Evolutionary conservation across 2,797 vertebrate genomes (phyloP), one percentile per base, ranked within the genome.

Genomic region (Cuculus canorus): DNA sequence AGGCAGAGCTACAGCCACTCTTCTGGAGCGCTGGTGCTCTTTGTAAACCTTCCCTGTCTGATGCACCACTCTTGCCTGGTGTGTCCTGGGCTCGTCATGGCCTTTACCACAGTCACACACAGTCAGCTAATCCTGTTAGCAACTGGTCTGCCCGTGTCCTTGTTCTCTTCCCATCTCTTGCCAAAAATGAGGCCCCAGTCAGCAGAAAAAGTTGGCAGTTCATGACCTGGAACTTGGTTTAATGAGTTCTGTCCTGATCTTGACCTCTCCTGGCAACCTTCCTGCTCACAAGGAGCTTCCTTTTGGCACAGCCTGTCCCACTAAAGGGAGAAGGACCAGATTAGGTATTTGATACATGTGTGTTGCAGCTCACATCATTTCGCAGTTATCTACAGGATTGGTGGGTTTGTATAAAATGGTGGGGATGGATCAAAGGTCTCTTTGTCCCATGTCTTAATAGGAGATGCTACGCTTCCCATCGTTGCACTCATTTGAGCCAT

Each of bases 1-100:
- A 0, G 4, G 23, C 7, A 54, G 28, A 75, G n/a, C 48, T 59
- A 53, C 10, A 57, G 21, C 4, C 3, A 1, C 13, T 41, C 35
- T 33, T 60, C 2, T 3, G 2, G 24, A 82, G 33, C 7, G 11
- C 5, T 57, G 43, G 25, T 80, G 69, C 23, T 32, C 75, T 68
- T 79, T 45, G 33, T 41, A 75, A 75, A 83, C 10, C 14, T 47
- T 57, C 18, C 45, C 21, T 47, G 79, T 22, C 52, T 50, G 56
- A 56, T 87, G 39, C 56, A 64, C 28, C 5, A 2, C 22, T 57
- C 19, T 10, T 65, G 53, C 50, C n/a, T 84, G 33, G 5, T 17
- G 5, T 13, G 32, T 63, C 64, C 43, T 48, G 13, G 69, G 37
- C 43, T 68, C 63, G 45, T 56, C 30, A 10, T 25, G 63, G 86